Evolutionary conservation across 2,113 vertebrate species (phyloP).

Genomic region (Xiphophorus couchianus): DNA sequence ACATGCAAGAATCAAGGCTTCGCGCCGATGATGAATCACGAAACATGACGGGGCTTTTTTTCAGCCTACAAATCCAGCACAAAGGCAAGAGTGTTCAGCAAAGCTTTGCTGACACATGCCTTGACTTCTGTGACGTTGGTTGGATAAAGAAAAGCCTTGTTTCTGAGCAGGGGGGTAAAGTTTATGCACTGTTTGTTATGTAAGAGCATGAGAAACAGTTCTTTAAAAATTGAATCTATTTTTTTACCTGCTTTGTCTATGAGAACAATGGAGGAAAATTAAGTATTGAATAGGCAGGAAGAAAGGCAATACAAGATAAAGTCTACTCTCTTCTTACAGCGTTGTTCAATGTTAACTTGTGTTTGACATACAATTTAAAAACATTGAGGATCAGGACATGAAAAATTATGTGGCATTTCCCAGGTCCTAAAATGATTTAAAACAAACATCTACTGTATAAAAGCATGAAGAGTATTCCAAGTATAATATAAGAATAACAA

Average conservation of each 20-base stretch:
- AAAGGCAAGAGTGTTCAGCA: conserved; percentile 38
- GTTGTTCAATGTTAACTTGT: not conserved
- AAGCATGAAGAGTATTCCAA: not conserved
- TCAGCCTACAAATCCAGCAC: conserved; percentile 17
- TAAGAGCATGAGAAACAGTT: conserved; percentile 8
- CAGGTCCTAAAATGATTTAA: no score
- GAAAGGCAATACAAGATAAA: not conserved
- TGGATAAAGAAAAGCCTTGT: conserved; percentile 45
- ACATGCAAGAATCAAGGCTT: conserved; percentile 48
- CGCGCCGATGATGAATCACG: conserved; percentile 29
- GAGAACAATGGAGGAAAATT: not conserved
- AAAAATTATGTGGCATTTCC: no score
- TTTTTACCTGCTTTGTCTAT: conserved; percentile 17
- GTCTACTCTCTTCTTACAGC: not conserved
- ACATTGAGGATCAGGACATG: no score
- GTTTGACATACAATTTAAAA: no score
- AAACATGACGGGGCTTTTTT: conserved; percentile 44
- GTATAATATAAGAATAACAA: no score
- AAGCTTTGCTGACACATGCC: conserved; percentile 45
- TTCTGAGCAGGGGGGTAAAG: not conserved
- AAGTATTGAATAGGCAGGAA: not conserved
- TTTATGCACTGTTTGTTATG: conserved; percentile 13
- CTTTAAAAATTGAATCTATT: conserved; percentile 21
- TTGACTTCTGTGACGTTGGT: conserved; percentile 40
- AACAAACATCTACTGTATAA: no score